These are phyloP conservation scores for Aythya baeri DNA, from an alignment of 2,113 vertebrate species.

Conservation along the genomic window DNA sequence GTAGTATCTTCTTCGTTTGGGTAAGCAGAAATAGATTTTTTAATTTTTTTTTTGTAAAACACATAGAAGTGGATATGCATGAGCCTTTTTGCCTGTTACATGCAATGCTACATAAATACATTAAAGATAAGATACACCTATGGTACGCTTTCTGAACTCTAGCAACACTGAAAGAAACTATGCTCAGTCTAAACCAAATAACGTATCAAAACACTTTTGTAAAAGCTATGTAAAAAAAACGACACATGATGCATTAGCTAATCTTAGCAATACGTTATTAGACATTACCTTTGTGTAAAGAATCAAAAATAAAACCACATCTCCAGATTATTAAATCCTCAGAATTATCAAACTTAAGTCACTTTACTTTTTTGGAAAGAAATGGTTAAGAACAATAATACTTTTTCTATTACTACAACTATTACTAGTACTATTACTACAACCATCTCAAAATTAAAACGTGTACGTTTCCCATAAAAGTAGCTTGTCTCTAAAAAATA, in stretches of 20 bases:
- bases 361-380: neutral
- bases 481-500: neutral
- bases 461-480: neutral
- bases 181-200: neutral
- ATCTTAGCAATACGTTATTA: neutral
- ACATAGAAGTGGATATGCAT: accelerated
- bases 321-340: neutral
- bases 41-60: neutral
- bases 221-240: neutral
- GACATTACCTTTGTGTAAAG: neutral
- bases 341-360: neutral
- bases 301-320: neutral
- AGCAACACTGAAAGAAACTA: neutral
- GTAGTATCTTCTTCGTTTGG: neutral
- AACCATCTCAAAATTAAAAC: neutral
- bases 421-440: too few relatives aligned
- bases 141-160: neutral
- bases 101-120: neutral
- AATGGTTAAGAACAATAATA: neutral
- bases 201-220: neutral
- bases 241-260: neutral
- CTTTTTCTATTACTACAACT: neutral
- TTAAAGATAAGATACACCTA: neutral
- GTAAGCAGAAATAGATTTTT: neutral
- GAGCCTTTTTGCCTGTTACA: neutral